Evolutionary conservation across 2,113 vertebrate species (phyloP).

Genomic region (Columba janthina): DNA sequence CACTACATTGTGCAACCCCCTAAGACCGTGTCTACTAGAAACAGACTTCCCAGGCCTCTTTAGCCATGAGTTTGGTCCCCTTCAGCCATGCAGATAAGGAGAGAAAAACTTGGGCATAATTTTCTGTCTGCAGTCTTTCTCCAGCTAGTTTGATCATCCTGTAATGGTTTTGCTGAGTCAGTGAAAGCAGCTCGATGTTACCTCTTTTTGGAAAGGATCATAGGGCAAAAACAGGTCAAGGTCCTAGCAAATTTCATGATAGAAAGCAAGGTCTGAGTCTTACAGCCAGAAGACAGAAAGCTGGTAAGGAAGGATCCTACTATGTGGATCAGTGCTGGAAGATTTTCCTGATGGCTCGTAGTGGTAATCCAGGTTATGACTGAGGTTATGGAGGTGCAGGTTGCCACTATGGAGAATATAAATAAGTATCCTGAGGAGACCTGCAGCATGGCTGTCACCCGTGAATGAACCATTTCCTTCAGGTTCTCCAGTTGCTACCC

Average conservation of each 20-base stretch:
- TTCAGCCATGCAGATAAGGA: neutral
- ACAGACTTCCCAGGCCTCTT: neutral
- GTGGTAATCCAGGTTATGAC: neutral
- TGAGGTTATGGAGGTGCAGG: neutral
- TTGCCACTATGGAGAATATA: neutral
- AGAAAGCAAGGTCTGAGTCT: neutral
- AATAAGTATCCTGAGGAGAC: neutral
- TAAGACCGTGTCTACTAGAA: accelerated
- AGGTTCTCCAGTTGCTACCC: neutral
- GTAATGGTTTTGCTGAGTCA: accelerated
- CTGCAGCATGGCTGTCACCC: neutral
- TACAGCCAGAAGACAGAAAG: neutral
- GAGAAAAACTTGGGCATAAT: accelerated
- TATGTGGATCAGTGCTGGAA: neutral
- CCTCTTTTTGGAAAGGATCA: neutral
- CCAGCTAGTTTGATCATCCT: neutral
- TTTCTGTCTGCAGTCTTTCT: neutral
- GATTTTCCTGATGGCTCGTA: neutral
- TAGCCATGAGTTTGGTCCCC: neutral
- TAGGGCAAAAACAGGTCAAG: neutral
- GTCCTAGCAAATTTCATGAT: neutral
- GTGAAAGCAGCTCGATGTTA: neutral
- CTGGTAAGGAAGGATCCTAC: neutral
- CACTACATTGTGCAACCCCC: too few relatives aligned
- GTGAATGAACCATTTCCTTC: neutral